These are phyloP conservation scores for Hesperophylax magnus DNA, from an alignment of 1,140 invertebrate species.

Conservation along the genomic window DNA sequence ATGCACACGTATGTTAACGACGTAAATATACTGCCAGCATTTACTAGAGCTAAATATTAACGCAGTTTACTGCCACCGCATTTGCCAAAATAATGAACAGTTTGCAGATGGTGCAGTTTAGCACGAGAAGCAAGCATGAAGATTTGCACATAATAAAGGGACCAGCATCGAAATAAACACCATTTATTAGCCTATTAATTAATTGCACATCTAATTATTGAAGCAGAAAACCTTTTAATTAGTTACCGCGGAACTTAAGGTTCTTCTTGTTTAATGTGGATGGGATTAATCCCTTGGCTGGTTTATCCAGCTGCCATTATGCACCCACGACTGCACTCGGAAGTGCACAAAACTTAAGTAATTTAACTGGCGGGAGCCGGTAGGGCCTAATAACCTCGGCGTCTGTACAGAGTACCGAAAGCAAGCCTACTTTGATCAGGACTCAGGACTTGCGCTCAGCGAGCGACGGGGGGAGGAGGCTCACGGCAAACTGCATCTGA, in stretches of 20 bases:
- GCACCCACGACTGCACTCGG: constrained; percentile 34
- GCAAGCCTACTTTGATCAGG: constrained; percentile 23
- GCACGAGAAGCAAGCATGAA: not conserved
- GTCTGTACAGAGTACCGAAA: not conserved
- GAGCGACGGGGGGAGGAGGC: too few species aligned
- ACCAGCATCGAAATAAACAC: too few species aligned
- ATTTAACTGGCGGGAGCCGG: constrained; percentile 39
- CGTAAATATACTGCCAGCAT: constrained; percentile 10
- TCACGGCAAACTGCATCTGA: too few species aligned
- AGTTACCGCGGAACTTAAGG: constrained; percentile 1
- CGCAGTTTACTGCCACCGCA: not conserved
- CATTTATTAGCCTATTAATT: too few species aligned
- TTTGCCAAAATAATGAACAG: constrained; percentile 33
- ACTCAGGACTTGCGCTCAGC: not conserved
- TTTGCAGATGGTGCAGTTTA: constrained; percentile 26
- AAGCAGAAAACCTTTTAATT: constrained; percentile 19
- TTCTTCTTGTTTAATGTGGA: not conserved
- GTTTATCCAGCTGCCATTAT: constrained; percentile 32
- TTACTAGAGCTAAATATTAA: constrained; percentile 16
- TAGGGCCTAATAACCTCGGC: constrained; percentile 26
- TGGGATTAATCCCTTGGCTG: not conserved
- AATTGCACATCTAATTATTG: not conserved
- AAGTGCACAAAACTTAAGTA: constrained; percentile 43
- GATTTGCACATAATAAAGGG: not conserved
- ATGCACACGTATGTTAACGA: not conserved